Evolutionary conservation across 1,140 invertebrate genomes (phyloP).

Genomic region (Carcinoscorpius rotundicauda): DNA sequence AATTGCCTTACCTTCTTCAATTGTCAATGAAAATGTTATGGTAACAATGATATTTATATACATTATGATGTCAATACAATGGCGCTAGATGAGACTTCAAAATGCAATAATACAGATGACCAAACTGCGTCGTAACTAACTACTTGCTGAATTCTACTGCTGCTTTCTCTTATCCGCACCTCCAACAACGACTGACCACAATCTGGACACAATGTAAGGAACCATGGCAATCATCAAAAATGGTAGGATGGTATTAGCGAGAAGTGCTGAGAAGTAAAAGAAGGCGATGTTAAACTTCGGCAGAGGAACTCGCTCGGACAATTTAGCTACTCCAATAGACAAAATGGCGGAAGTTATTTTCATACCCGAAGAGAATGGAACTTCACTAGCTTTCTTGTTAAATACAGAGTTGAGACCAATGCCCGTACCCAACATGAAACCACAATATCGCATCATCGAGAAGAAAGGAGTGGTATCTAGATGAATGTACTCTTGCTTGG

Average conservation of each 20-base stretch:
- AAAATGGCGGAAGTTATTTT: conserved; percentile 21
- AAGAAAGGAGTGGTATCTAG: conserved; percentile 45
- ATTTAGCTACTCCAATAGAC: conserved; percentile 18
- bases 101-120: no score
- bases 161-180: not conserved
- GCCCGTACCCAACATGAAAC: conserved; percentile 35
- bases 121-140: no score
- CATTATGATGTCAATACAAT: no score
- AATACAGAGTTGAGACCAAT: conserved; percentile 27
- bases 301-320: conserved; percentile 22
- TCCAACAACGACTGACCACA: no score
- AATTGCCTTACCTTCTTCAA: no score
- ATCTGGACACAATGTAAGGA: conserved; percentile 20
- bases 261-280: conserved; percentile 24
- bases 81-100: no score
- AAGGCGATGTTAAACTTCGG: conserved; percentile 19
- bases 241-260: conserved; percentile 22
- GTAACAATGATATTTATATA: no score
- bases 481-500: conserved; percentile 39
- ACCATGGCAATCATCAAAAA: conserved; percentile 24
- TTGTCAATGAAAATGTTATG: no score
- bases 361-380: conserved; percentile 15
- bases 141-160: no score
- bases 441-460: conserved; percentile 37
- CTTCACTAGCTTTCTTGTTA: conserved; percentile 8